Conservation (phyloP, 2,113 vertebrate genomes). For the Leuciscus idus region DNA sequence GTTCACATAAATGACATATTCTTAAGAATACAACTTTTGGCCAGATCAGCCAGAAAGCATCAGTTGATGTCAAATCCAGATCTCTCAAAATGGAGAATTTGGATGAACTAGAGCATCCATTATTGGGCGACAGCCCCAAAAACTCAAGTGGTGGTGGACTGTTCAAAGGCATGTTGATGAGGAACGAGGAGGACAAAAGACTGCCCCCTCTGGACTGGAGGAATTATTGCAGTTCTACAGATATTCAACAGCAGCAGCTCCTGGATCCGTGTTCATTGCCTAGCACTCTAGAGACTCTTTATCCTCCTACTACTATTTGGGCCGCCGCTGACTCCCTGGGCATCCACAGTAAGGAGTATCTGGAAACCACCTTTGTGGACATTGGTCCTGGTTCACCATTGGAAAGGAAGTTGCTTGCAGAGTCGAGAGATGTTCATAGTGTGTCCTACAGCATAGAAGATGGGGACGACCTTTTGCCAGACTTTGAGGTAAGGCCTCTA, state of each 20-base stretch:
- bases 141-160: constrained; percentile 55
- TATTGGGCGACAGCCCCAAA: constrained; percentile 69
- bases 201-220: constrained; percentile 74
- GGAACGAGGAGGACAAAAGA: constrained; percentile 73
- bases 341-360: constrained; percentile 75
- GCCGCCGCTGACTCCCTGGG: constrained; percentile 69
- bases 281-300: constrained; percentile 73
- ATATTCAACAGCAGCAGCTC: constrained; percentile 74
- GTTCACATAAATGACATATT: constrained; percentile 50
- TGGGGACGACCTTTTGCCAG: constrained; percentile 78
- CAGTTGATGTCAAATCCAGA: constrained; percentile 60
- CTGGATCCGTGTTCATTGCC: constrained; percentile 77
- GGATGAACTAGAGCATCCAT: constrained; percentile 79
- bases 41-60: constrained; percentile 56
- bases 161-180: constrained; percentile 71
- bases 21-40: constrained; percentile 41
- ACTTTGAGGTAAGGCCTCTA: constrained; percentile 72
- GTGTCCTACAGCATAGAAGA: constrained; percentile 77
- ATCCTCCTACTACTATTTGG: constrained; percentile 73
- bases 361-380: constrained; percentile 82
- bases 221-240: constrained; percentile 67
- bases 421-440: constrained; percentile 74
- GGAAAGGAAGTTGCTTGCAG: constrained; percentile 77
- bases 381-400: constrained; percentile 72
- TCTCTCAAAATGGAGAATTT: constrained; percentile 70